Conservation (phyloP, 2,888 invertebrate genomes). For the Agrypnus murinus region DNA sequence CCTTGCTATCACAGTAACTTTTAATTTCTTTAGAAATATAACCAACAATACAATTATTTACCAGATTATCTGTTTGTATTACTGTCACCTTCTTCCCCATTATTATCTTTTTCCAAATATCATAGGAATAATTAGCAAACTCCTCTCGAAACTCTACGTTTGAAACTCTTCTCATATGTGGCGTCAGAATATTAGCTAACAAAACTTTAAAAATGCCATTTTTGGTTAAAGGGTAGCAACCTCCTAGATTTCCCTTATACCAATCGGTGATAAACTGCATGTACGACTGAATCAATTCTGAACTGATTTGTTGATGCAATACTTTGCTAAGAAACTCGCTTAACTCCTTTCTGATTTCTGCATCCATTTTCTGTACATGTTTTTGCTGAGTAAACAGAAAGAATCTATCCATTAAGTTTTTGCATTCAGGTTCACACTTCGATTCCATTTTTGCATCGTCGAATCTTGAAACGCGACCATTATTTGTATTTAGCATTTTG, state of each 20-base stretch:
- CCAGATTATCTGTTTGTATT: neutral
- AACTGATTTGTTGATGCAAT: neutral
- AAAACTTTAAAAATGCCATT: neutral
- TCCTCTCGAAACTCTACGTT: neutral
- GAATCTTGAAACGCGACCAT: neutral
- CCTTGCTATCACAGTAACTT: neutral
- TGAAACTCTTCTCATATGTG: neutral
- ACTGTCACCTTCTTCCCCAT: neutral
- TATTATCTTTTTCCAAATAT: constrained; percentile 11
- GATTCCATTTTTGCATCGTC: constrained; percentile 3
- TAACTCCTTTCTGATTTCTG: neutral
- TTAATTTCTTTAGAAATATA: neutral
- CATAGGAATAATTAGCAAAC: neutral
- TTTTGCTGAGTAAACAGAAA: constrained; percentile 19
- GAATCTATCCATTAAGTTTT: neutral
- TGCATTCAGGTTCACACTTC: neutral
- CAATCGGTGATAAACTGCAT: constrained; percentile 5
- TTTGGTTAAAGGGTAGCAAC: constrained; percentile 15
- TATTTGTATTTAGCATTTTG: too few species aligned
- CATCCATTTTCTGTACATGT: constrained; percentile 5
- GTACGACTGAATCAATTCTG: constrained; percentile 1
- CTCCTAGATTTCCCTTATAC: constrained; percentile 24
- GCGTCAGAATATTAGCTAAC: neutral
- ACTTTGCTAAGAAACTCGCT: neutral
- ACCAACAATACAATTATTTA: neutral